Evolutionary conservation across 92 coral and sea anemone species (phyloP).

Genomic region (Zoanthus sociatus): DNA sequence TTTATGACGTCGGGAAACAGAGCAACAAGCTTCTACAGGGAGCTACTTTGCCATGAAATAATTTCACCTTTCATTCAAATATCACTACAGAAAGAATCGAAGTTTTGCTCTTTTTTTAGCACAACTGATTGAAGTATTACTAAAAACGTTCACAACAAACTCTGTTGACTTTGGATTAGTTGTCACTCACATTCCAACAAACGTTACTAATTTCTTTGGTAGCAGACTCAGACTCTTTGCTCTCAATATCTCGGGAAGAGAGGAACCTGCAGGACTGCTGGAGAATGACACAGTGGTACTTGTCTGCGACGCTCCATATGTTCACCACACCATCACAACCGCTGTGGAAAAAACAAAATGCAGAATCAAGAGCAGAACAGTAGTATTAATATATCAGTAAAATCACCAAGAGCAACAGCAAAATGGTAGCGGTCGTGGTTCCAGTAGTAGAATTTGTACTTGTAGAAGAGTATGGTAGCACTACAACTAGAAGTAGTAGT

Average conservation of each 20-base stretch:
- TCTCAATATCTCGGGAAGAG: conserved; percentile 60
- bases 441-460: too few species aligned
- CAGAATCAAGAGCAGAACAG: background rate
- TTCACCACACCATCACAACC: conserved; percentile 80
- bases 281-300: conserved; percentile 77
- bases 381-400: too few species aligned
- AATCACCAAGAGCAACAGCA: background rate
- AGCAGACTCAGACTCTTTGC: conserved; percentile 46
- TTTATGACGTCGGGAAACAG: too few species aligned
- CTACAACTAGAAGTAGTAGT: background rate
- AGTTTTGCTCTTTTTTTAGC: too few species aligned
- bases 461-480: too few species aligned
- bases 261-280: conserved; percentile 80
- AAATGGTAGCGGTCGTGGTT: background rate
- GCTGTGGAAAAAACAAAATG: conserved; percentile 33
- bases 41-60: too few species aligned
- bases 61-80: too few species aligned
- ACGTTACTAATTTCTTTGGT: conserved; percentile 66
- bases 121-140: too few species aligned
- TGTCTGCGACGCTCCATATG: conserved; percentile 87
- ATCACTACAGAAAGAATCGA: too few species aligned
- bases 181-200: conserved; percentile 81
- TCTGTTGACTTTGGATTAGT: background rate
- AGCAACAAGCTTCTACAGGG: too few species aligned
- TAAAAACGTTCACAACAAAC: too few species aligned